phyloP scores from a whole-genome alignment of 2,888 invertebrate genomes.

The Drosophila diplacantha region DNA sequence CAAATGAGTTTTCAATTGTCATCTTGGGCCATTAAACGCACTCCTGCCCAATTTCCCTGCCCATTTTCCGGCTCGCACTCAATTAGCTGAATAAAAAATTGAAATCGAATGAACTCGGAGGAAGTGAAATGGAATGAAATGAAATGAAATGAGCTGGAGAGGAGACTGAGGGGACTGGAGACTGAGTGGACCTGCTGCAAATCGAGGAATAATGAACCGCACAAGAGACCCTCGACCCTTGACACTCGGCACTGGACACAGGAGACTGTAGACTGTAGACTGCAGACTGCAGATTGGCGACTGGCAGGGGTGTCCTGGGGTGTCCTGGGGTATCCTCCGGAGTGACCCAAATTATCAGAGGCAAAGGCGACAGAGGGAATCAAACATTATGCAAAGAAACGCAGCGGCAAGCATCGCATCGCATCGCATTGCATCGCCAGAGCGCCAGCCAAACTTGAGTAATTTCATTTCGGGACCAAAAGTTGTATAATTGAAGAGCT shows the following conservation, averaged over 20 bases:
- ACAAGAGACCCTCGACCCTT: constrained; percentile 14
- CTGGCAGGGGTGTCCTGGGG: neutral
- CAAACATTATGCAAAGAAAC: constrained; percentile 27
- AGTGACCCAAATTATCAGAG: constrained; percentile 47
- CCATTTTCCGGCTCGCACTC: constrained; percentile 46
- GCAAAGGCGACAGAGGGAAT: constrained; percentile 17
- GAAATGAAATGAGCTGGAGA: constrained; percentile 2
- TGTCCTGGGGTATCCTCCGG: neutral
- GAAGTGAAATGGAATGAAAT: constrained; percentile 15
- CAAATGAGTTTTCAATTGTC: constrained; percentile 32
- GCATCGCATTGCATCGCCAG: constrained; percentile 7
- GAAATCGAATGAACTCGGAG: constrained; percentile 18
- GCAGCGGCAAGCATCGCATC: constrained; percentile 1
- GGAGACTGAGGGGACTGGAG: neutral
- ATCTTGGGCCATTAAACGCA: constrained; percentile 47
- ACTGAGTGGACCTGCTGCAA: constrained; percentile 47
- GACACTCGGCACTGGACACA: neutral
- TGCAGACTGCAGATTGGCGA: neutral
- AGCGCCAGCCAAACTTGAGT: constrained; percentile 24
- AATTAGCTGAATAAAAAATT: constrained; percentile 47
- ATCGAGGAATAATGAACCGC: constrained; percentile 51
- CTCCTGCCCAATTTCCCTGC: constrained; percentile 28
- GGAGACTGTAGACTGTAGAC: neutral
- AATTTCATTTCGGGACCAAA: constrained; percentile 53
- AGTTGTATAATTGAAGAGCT: constrained; percentile 56